Percentiles rank a stretch among this genome's conserved stretches.
phyloP scores from a whole-genome alignment of 2,113 vertebrate genomes.

The Dipodomys stephensi region DNA sequence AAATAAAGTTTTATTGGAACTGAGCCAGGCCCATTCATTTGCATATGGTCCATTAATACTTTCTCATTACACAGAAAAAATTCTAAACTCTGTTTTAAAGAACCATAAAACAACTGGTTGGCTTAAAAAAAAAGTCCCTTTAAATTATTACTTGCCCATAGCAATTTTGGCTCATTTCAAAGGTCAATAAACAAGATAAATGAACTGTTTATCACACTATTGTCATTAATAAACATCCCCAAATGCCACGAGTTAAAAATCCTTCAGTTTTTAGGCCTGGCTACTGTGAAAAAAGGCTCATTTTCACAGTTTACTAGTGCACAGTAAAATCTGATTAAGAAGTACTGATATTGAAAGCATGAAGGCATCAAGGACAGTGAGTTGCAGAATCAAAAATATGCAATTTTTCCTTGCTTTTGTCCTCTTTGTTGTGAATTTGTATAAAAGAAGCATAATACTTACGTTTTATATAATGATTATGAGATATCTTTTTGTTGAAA shows the following conservation, averaged over 20 bases:
- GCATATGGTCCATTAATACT: not conserved
- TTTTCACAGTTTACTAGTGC: conserved; percentile 57
- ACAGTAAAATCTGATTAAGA: conserved; percentile 56
- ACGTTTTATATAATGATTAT: not conserved
- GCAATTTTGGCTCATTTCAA: conserved; percentile 63
- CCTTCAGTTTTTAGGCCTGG: conserved; percentile 24
- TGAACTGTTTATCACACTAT: conserved; percentile 63
- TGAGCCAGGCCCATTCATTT: not conserved
- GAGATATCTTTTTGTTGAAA: not conserved
- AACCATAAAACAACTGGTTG: not conserved
- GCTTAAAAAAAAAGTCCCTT: conserved; percentile 19
- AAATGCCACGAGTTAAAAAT: conserved; percentile 59
- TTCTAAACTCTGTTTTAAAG: conserved; percentile 34
- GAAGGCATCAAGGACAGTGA: not conserved
- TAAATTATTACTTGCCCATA: not conserved
- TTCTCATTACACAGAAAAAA: not conserved
- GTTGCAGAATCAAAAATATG: not conserved
- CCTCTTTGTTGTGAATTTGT: not conserved
- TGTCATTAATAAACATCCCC: conserved; percentile 59
- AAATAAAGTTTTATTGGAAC: conserved; percentile 52
- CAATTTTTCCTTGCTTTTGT: not conserved
- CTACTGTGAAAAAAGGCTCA: conserved; percentile 39
- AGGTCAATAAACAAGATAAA: conserved; percentile 64
- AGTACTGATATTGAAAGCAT: conserved; percentile 14
- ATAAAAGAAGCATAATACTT: not conserved